A percentile compares a stretch with the other conserved stretches of the same genome.
Conservation (phyloP, 2,113 vertebrate species). For the Cheirogaleus medius region DNA sequence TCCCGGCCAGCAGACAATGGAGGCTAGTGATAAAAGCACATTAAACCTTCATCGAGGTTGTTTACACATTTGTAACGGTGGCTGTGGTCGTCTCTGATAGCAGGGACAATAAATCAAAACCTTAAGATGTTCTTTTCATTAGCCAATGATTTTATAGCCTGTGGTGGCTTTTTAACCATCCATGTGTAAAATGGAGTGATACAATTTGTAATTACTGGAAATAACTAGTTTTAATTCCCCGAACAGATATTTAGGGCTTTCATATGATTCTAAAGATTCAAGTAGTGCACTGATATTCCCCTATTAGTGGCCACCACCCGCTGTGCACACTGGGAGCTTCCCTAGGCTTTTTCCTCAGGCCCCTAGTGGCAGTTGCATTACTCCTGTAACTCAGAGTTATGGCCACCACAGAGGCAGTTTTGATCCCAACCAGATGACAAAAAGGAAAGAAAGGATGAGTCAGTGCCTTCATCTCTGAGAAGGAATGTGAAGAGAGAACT, state of each 20-base stretch:
- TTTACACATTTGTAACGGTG: conserved; percentile 74
- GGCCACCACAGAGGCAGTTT: too few species aligned
- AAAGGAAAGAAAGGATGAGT: not conserved
- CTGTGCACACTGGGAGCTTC: not conserved
- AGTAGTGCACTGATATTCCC: not conserved
- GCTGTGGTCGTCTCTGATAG: conserved; percentile 72
- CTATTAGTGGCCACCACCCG: not conserved
- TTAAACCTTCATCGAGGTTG: conserved; percentile 74
- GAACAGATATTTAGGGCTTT: conserved; percentile 55
- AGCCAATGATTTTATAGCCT: conserved; percentile 76
- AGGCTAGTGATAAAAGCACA: conserved; percentile 65
- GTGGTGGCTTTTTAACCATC: conserved; percentile 70
- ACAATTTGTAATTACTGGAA: conserved; percentile 76
- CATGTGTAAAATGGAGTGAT: conserved; percentile 77
- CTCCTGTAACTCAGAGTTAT: not conserved
- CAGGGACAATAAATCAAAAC: conserved; percentile 79
- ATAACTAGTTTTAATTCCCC: conserved; percentile 74
- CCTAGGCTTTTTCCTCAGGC: not conserved
- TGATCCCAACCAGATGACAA: not conserved
- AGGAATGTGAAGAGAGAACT: not conserved
- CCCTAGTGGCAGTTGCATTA: not conserved
- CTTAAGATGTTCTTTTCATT: conserved; percentile 80
- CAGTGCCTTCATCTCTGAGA: not conserved
- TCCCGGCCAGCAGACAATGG: conserved; percentile 58
- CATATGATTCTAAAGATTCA: conserved; percentile 40